phyloP scores from a whole-genome alignment of 2,888 invertebrate species.

The Andrena bucephala region DNA sequence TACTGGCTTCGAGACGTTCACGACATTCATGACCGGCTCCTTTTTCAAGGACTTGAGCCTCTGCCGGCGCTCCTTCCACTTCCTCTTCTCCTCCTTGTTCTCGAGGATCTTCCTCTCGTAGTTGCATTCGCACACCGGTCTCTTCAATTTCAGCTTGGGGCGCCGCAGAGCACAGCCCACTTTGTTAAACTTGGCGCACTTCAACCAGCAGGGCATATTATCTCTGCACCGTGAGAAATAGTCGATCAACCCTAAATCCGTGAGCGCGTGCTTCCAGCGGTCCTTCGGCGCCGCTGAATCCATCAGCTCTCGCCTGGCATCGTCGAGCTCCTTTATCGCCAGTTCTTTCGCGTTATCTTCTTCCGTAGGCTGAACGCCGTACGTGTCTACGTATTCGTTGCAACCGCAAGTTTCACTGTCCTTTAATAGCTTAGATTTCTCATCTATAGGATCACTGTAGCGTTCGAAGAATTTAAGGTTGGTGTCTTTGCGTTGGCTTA shows the following conservation, averaged over 20 bases:
- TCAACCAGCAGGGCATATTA: constrained; percentile 72
- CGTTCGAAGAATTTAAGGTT: constrained; percentile 59
- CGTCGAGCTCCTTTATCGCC: constrained; percentile 22
- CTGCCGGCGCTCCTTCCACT: constrained; percentile 69
- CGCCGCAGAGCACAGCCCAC: constrained; percentile 34
- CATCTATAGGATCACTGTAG: constrained; percentile 57
- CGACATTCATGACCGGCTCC: constrained; percentile 62
- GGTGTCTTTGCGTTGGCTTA: constrained; percentile 48
- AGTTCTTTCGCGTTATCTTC: neutral
- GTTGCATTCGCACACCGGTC: constrained; percentile 80
- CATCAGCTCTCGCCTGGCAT: constrained; percentile 37
- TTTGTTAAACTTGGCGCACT: constrained; percentile 65
- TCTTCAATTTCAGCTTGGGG: constrained; percentile 68
- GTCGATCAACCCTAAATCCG: constrained; percentile 72
- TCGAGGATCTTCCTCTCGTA: constrained; percentile 78
- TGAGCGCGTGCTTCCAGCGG: constrained; percentile 64
- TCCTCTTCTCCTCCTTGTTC: constrained; percentile 71
- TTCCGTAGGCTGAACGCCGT: neutral
- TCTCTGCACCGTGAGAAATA: constrained; percentile 70
- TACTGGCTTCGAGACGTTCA: constrained; percentile 70
- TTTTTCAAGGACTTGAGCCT: constrained; percentile 72
- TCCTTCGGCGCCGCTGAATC: constrained; percentile 45
- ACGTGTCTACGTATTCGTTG: constrained; percentile 34
- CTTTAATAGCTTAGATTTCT: constrained; percentile 40
- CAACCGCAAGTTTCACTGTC: constrained; percentile 63